Base-by-base conservation (phyloP, 2,888 invertebrate species). In the Pterostichus niger region DNA sequence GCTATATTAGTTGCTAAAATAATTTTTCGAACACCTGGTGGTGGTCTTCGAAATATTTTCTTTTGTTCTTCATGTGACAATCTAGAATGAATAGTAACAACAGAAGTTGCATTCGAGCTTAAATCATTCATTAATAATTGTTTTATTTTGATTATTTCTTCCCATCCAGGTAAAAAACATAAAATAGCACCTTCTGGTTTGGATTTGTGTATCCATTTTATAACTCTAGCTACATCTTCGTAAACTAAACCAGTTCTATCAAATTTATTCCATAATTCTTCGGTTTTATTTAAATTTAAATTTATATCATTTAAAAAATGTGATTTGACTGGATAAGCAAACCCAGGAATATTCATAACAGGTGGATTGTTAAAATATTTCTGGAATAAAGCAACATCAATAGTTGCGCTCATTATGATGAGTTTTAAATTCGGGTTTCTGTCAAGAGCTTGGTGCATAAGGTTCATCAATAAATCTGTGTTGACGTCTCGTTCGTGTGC, bases 131-230 rank as follows among this genome's bases (percentile, higher is more conserved):
- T 90, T 9, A 94, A 85, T n/a, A 91, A 71, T 13, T 89, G 89
- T 73, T 91, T 90, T 0, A 94, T 89, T 68, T 89, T 89, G 31
- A 89, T 90, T 54, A 96, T 95, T 84, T 95, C 95, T 2, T 92
- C 90, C 95, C 96, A 95, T 11, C 95, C 95, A 13, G 96, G 95
- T 6, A 96, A 91, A 85, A 96, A 96, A 56, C 94, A 94, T 71
- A 96, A 89, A 86, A 96, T 94, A 0, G 94, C 94, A 0, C 95
- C 95, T 64, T 92, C 92, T 0, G 91, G 90, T 86, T 93, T 92
- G 0, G 87, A 90, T 9, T 87, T 88, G 75, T 93, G 91, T n/a
- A 95, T 92, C 84, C 92, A 91, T 85, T 90, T 88, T 85, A 95
- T 91, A 5, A 91, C 73, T 54, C 88, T 86, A 0, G 85, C 89